Evolutionary conservation across 2,888 invertebrate species (phyloP), one percentile per base, ranked within the genome.

Genomic region (Spicauda simplicius): DNA sequence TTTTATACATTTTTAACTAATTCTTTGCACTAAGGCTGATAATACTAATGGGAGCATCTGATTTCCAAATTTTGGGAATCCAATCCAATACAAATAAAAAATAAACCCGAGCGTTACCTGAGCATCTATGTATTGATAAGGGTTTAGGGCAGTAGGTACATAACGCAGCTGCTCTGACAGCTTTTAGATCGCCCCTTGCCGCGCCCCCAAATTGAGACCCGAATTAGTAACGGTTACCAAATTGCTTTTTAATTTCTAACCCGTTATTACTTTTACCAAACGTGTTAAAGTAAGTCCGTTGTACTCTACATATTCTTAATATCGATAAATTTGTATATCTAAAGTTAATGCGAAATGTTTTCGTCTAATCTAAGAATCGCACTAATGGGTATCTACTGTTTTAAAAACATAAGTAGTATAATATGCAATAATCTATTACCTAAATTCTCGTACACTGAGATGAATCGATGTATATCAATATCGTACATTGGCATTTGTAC

Each of bases 151-250:
- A 77, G 72, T 83, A 33, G 78, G 72, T 83, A 86, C 84, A 87
- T 83, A 76, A 76, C 84, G 77, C 91, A 91, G 89, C 91, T 91
- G 92, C 83, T 83, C 90, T 89, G 91, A 90, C 91, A 91, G 90
- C 90, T 91, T 92, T 91, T 90, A 92, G 90, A 92, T 91, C 72
- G 71, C 73, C 56, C 73, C 67, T 75, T 73, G 71, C 78, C 76
- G 76, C 77, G 79, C 87, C 88, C 87, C 87, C 86, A 86, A 90
- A 90, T 88, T 86, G 89, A 88, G 88, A 87, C 84, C 88, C 87
- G 89, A 91, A 92, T 92, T 91, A 91, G 91, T 90, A 88, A 91
- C 87, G 90, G 90, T 90, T 88, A 88, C 87, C 82, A 91, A 93
- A 93, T 93, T 88, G 90, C 87, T 89, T 91, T 92, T 91, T 91